Evolutionary conservation across 1,140 invertebrate genomes (phyloP), one percentile per base, ranked within the genome.

Genomic region (Drosophila serrata): DNA sequence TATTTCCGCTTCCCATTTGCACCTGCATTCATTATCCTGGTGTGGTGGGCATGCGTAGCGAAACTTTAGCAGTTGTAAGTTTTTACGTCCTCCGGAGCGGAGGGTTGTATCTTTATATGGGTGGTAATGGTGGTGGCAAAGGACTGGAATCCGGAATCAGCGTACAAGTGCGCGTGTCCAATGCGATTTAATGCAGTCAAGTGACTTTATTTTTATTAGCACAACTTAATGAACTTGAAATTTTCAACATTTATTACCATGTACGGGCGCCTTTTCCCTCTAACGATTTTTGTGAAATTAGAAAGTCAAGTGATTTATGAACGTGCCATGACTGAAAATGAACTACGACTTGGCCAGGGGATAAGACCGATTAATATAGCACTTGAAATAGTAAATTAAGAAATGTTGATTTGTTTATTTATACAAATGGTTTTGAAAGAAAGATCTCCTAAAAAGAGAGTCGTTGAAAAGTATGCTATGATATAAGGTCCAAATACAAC

Each of bases 211-310:
- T 87, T 81, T 79, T 91, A 87, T 91, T 91, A 91, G 87, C 87
- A 87, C 73, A 91, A 91, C 82, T 90, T 90, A 91, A 91, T 91
- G 87, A 87, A 91, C 88, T 91, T 74, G 87, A 91, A 91, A 79
- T 59, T 78, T 79, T 53, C 55, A 87, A 78, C 88, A 91, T 91
- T 91, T 84, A 91, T 91, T 82, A 82, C 79, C 56, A 73, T 72
- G 58, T 70, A 40, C 46, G 53, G 40, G 17, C 22, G 48, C 7
- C 42, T 43, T 33, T 57, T 63, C 19, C 31, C 37, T 43, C 22
- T 19, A 6, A 51, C 39, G 75, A 76, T 64, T 77, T 77, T 61
- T 45, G 45, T 39, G 64, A 85, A 86, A 85, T 85, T 87, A 88
- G 80, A 87, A 87, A 87, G 82, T 87, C 63, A 69, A 88, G 62